phyloP scores from a whole-genome alignment of 2,888 invertebrate genomes.

The Tetrapedia diversipes region DNA sequence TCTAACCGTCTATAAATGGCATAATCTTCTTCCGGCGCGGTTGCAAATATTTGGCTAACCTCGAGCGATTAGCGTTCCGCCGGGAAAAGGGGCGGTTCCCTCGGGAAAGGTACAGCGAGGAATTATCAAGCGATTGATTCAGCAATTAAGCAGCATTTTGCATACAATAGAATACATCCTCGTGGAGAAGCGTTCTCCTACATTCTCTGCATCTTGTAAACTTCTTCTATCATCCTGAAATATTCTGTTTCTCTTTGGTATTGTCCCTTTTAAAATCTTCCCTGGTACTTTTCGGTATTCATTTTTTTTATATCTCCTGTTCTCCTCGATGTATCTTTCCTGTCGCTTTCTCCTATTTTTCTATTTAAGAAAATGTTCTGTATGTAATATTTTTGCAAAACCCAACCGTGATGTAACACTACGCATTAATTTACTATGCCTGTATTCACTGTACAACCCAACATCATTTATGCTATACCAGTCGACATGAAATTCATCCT shows the following conservation, averaged over 20 bases:
- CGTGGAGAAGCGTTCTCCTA: too few species aligned
- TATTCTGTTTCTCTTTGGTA: too few species aligned
- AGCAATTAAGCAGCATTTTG: background rate
- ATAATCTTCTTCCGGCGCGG: constrained; percentile 58
- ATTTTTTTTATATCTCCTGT: too few species aligned
- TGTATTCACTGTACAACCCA: constrained; percentile 85
- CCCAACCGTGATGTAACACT: constrained; percentile 86
- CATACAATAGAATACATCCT: too few species aligned
- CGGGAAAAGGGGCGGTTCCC: constrained; percentile 25
- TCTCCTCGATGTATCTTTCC: too few species aligned
- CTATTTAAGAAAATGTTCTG: too few species aligned
- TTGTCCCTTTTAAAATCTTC: background rate
- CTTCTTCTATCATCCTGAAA: too few species aligned
- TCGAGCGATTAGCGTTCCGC: constrained; percentile 32
- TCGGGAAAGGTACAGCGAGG: constrained; percentile 6
- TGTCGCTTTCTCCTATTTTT: too few species aligned
- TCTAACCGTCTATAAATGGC: constrained; percentile 57
- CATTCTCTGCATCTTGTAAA: too few species aligned
- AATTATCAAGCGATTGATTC: background rate
- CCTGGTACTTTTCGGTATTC: too few species aligned
- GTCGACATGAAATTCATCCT: constrained; percentile 87
- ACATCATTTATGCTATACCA: constrained; percentile 86
- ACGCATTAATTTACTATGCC: constrained; percentile 86
- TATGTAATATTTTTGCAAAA: constrained; percentile 86
- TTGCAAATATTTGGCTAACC: constrained; percentile 52